Conservation (phyloP, 92 coral and sea anemone species). For the Epizoanthus illoricatus region DNA sequence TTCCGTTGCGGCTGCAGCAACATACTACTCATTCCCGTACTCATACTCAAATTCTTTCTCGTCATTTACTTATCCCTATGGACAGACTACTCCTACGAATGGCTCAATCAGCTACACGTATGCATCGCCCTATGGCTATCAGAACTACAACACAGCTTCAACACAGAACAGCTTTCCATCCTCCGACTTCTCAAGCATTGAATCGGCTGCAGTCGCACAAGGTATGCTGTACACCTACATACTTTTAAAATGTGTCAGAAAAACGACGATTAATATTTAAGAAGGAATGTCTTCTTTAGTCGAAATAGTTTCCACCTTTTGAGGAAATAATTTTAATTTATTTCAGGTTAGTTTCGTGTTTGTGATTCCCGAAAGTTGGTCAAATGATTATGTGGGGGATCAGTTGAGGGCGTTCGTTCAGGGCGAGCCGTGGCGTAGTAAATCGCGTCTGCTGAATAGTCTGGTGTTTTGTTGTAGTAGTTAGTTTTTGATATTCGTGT, state of each 20-base stretch:
- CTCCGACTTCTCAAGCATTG: slow-evolving; percentile 44
- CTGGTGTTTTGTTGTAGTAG: slow-evolving; percentile 71
- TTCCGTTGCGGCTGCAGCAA: slow-evolving; percentile 52
- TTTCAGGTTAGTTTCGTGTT: slow-evolving; percentile 9
- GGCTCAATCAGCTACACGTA: slow-evolving; percentile 77
- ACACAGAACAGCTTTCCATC: slow-evolving; percentile 60
- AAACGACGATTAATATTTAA: slow-evolving; percentile 70
- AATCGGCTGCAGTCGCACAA: slow-evolving; percentile 55
- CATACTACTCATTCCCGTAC: slow-evolving; percentile 89
- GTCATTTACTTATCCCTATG: slow-evolving; percentile 73
- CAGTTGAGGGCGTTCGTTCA: slow-evolving; percentile 28
- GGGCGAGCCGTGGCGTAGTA: slow-evolving; percentile 50
- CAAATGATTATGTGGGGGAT: not conserved
- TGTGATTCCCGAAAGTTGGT: slow-evolving; percentile 5
- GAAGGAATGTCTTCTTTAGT: slow-evolving; percentile 55
- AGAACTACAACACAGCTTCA: slow-evolving; percentile 68
- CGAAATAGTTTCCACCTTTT: slow-evolving; percentile 40
- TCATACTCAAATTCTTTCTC: slow-evolving; percentile 80
- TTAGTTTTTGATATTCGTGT: slow-evolving; percentile 88
- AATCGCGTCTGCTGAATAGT: slow-evolving; percentile 61
- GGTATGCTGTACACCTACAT: slow-evolving; percentile 69
- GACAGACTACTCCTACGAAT: slow-evolving; percentile 65
- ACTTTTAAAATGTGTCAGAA: slow-evolving; percentile 68
- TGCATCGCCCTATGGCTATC: slow-evolving; percentile 78
- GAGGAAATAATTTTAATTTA: slow-evolving; percentile 19